Conservation (phyloP, 2,888 invertebrate species). For the Ophraella communa region DNA sequence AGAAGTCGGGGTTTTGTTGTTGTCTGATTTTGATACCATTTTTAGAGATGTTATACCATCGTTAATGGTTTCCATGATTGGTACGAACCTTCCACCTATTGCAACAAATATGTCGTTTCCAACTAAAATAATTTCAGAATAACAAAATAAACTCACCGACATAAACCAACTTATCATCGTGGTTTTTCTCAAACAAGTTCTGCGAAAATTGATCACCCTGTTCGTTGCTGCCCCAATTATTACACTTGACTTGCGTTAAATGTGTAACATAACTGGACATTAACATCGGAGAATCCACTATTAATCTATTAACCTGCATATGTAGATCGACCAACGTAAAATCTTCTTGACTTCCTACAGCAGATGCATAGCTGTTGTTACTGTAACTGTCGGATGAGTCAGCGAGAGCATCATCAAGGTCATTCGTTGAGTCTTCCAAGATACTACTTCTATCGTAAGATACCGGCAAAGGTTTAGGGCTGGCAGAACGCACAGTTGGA, state of each 20-base stretch:
- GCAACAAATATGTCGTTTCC: background rate
- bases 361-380: constrained; percentile 86
- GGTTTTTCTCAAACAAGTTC: constrained; percentile 79
- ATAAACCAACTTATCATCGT: constrained; percentile 77
- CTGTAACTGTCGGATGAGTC: constrained; percentile 81
- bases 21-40: constrained; percentile 65
- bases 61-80: constrained; percentile 71
- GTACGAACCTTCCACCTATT: constrained; percentile 71
- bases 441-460: constrained; percentile 23
- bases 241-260: constrained; percentile 80
- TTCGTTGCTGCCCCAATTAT: constrained; percentile 75
- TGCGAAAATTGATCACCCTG: constrained; percentile 81
- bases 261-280: constrained; percentile 95
- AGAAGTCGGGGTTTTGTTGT: constrained; percentile 66
- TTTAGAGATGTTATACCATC: constrained; percentile 73
- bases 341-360: constrained; percentile 91
- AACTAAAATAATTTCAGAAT: constrained; percentile 1
- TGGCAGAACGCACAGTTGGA: constrained; percentile 46
- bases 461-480: constrained; percentile 37
- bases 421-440: constrained; percentile 32
- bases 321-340: constrained; percentile 91
- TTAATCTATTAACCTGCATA: constrained; percentile 85
- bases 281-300: constrained; percentile 89
- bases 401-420: constrained; percentile 40
- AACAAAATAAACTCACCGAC: constrained; percentile 64